These are phyloP conservation scores for Callipepla californica DNA, from an alignment of 2,113 vertebrate genomes.

Conservation along the genomic window DNA sequence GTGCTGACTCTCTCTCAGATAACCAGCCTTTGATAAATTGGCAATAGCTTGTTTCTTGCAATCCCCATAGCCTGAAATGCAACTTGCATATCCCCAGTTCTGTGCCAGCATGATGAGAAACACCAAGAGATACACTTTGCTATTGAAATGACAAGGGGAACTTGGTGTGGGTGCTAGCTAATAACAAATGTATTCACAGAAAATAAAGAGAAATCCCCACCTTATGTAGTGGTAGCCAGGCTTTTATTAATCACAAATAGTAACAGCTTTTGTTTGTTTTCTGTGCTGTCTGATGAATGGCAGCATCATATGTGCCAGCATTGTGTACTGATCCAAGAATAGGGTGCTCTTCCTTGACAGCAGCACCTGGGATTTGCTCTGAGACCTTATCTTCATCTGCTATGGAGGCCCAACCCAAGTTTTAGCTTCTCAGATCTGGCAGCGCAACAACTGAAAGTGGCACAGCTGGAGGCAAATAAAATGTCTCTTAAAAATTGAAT, in stretches of 20 bases:
- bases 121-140: not conserved
- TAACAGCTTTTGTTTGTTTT: not conserved
- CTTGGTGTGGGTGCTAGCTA: not conserved
- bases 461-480: not conserved
- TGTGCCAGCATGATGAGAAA: not conserved
- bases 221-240: not conserved
- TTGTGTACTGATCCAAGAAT: not conserved
- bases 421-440: not conserved
- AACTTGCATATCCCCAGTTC: not conserved
- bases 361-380: not conserved
- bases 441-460: not conserved
- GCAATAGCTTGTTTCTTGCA: not conserved
- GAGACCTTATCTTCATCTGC: not conserved
- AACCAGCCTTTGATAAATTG: slow-evolving; percentile 13
- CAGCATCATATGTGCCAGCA: not conserved
- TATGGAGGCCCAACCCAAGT: not conserved
- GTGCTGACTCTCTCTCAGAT: slow-evolving; percentile 1
- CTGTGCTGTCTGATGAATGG: not conserved
- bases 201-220: not conserved
- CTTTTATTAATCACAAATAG: not conserved
- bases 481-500: not conserved
- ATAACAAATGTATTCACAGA: not conserved
- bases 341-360: not conserved
- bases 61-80: not conserved
- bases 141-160: not conserved